A percentile compares a stretch with the other conserved stretches of the same genome.
Conservation (phyloP, 2,797 vertebrate species). For the Sebastes trivittatus region DNA sequence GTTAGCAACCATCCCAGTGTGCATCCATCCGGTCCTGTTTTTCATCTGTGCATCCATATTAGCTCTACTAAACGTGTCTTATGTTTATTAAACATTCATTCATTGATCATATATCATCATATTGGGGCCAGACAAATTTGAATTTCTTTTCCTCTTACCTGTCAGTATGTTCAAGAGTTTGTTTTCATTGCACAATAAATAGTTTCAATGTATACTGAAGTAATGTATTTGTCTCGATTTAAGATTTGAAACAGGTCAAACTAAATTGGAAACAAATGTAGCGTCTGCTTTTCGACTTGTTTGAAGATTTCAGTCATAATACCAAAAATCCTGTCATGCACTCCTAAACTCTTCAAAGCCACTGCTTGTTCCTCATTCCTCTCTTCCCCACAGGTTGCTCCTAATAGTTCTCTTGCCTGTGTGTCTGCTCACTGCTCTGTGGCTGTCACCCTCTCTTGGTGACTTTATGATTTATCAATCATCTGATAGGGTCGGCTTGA, state of each 20-base stretch:
- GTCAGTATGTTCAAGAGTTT: not conserved
- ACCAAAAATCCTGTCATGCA: not conserved
- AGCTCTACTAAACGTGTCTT: not conserved
- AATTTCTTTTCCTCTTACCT: not conserved
- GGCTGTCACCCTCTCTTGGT: not conserved
- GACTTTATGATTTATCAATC: conserved; percentile 26
- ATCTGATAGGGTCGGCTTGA: conserved; percentile 11
- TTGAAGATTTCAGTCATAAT: not conserved
- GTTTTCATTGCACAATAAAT: not conserved
- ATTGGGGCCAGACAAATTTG: not conserved
- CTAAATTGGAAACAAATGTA: not conserved
- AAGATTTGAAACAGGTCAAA: not conserved
- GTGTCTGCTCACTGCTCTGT: not conserved
- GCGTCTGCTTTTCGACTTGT: not conserved
- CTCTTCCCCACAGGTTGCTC: not conserved
- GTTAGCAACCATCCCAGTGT: not conserved
- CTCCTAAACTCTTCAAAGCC: not conserved
- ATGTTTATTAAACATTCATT: not conserved
- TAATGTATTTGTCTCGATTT: not conserved
- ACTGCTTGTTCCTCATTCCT: not conserved
- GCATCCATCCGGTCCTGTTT: not conserved
- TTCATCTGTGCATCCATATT: not conserved
- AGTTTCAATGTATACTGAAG: not conserved
- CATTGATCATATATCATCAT: not conserved
- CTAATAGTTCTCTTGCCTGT: not conserved